A percentile compares a stretch with the other conserved stretches of the same genome.
Conservation (phyloP, 2,888 invertebrate species). For the Drosophila recens region DNA sequence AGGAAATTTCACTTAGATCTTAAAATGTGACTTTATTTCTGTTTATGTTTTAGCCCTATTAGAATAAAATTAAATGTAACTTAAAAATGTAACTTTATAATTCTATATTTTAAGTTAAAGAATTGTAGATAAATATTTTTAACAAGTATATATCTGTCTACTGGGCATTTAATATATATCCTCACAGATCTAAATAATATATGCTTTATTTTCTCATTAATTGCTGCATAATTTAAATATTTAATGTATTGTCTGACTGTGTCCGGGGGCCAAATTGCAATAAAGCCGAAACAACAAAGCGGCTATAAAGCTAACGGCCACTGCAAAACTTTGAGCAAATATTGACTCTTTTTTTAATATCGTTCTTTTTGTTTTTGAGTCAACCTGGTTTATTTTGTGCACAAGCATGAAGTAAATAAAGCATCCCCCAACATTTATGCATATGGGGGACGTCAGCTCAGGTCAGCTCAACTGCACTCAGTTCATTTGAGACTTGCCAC, state of each 20-base stretch:
- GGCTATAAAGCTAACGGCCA: constrained; percentile 27
- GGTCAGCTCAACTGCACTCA: constrained; percentile 26
- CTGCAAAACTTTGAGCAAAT: constrained; percentile 62
- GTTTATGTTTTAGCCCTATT: no score
- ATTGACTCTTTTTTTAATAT: constrained; percentile 60
- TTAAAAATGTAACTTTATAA: no score
- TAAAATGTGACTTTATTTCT: no score
- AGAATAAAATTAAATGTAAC: no score
- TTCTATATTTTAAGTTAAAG: no score
- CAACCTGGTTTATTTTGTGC: constrained; percentile 5
- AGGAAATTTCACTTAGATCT: neutral
- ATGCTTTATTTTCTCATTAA: constrained; percentile 6
- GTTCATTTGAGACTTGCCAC: constrained; percentile 16
- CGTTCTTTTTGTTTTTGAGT: constrained; percentile 29
- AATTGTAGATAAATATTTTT: no score
- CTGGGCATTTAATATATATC: no score
- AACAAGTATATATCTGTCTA: no score
- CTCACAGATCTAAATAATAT: neutral
- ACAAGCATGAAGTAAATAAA: constrained; percentile 57
- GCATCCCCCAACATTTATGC: constrained; percentile 47
- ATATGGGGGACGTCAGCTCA: constrained; percentile 53
- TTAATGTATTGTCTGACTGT: constrained; percentile 39
- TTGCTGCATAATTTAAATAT: constrained; percentile 39
- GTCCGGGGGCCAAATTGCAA: constrained; percentile 35
- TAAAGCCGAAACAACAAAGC: constrained; percentile 36